Evolutionary conservation across 2,888 invertebrate species (phyloP), one percentile per base, ranked within the genome.

Genomic region (Ashinkailepas kermadecensis): DNA sequence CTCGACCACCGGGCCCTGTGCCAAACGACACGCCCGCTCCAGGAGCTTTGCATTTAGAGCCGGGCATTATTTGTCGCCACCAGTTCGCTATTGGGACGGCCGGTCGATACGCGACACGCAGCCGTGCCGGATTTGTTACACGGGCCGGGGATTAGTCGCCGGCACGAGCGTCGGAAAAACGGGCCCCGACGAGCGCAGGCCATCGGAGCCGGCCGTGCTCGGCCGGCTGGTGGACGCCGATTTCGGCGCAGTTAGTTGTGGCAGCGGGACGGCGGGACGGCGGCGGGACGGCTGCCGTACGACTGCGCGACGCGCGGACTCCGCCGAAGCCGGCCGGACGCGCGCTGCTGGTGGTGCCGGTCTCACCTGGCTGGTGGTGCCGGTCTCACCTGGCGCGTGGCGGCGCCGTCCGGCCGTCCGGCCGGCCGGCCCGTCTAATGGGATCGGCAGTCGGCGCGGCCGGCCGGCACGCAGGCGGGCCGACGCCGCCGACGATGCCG

Each of bases 41-140:
- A 25, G 25, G 7, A 70, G 70, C 70, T 70, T 70, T 70, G 70
- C 70, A 70, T 70, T 70, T 70, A 70, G 39, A 70, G 70, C 70
- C 70, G 39, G 10, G 54, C 70, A 70, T 70, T 70, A 70, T 70
- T 70, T 70, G 70, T 70, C 70, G 54, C 70, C 70, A 18, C 70
- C 54, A 54, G 39, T 12, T 70, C 54, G 18, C 15, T 70, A 70
- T 70, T 70, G 70, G 70, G 15, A 18, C 7, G 54, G 70, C 15
- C 39, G 70, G 25, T 70, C 70, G 54, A 70, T 70, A 54, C 39
- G 18, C 67, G 70, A 15, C 39, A 70, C 70, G 70, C 59, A 15
- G 59, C 59, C 12, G 7, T 13, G 59, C 15, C 59, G 59, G 59
- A 59, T 59, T 59, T 59, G 59, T 59, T 13, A 15, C 59, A 59